Base-by-base conservation (phyloP, 1,140 invertebrate genomes). In the Metaphire vulgaris region DNA sequence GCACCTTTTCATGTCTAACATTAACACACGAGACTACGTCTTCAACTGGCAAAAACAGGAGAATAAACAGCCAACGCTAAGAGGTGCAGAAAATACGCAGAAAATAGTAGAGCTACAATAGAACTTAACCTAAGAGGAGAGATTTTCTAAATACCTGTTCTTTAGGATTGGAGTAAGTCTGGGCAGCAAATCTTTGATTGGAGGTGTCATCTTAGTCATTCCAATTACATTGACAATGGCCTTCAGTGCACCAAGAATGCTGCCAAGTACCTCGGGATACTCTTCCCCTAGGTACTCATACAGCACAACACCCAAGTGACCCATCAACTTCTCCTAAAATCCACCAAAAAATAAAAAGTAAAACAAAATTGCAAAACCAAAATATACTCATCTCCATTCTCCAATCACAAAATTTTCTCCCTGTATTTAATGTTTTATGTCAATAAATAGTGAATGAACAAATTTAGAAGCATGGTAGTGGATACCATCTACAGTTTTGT, bases 121-220 rank as follows among this genome's bases (percentile, higher is more conserved):
- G 0, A n/a, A 21, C 26, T 2, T 14, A 34, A 1, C 29, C 21
- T 12, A 2, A 32, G 72, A 64, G 64, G 2, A 68, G 69, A 75
- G 34, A 75, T 76, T 66, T 64, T n/a, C n/a, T n/a, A n/a, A n/a
- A n/a, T n/a, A 87, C 87, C 88, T 87, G 83, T 89, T 89, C 82
- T 99, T 99, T 21, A 99, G 88, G 83, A 99, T 99, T 0, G 98
- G 98, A 1, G 98, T 99, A 0, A 99, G 87, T 78, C 97, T 89
- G 0, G 97, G 98, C 29, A 99, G 87, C 0, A 99, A 88, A 89
- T 99, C 98, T 89, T 99, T 99, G 78, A 99, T 99, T 1, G 97
- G 97, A 2, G 98, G 98, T 2, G 96, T 99, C 97, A 99, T 99
- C 89, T 99, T 99, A 0, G 96, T 98, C 97, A 99, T 99, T 81